phyloP scores from a whole-genome alignment of 1,140 invertebrate species.

The Drosophila ficusphila region DNA sequence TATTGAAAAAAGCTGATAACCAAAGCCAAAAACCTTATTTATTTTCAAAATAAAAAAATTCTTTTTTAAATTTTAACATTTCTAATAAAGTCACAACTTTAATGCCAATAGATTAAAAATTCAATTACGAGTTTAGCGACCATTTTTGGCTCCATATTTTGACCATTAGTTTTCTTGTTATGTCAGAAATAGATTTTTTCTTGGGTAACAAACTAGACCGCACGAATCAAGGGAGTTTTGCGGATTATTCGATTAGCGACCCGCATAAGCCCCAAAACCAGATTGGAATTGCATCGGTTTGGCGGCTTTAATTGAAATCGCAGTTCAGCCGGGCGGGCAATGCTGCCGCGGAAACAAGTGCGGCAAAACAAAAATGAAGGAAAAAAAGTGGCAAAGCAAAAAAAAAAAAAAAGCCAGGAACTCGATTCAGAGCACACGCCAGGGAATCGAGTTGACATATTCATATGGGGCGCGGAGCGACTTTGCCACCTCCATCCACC shows the following conservation, averaged over 20 bases:
- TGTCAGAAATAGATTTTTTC: background rate
- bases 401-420: constrained; percentile 14
- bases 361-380: background rate
- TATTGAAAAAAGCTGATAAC: no score
- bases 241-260: constrained; percentile 28
- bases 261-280: constrained; percentile 12
- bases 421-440: constrained; percentile 25
- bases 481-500: background rate
- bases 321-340: constrained; percentile 12
- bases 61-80: no score
- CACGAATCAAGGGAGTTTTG: constrained; percentile 5
- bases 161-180: no score
- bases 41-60: no score
- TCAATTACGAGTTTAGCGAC: no score
- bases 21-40: no score
- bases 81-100: no score
- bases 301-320: constrained; percentile 50
- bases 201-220: constrained; percentile 9
- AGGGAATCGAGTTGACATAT: constrained; percentile 50
- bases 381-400: constrained; percentile 4
- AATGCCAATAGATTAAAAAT: no score
- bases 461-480: constrained; percentile 25
- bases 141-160: no score
- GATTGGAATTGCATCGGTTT: constrained; percentile 31
- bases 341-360: constrained; percentile 15